Conservation (phyloP, 64 coral and sea anemone species). For the Dendronephthya gigantea region DNA sequence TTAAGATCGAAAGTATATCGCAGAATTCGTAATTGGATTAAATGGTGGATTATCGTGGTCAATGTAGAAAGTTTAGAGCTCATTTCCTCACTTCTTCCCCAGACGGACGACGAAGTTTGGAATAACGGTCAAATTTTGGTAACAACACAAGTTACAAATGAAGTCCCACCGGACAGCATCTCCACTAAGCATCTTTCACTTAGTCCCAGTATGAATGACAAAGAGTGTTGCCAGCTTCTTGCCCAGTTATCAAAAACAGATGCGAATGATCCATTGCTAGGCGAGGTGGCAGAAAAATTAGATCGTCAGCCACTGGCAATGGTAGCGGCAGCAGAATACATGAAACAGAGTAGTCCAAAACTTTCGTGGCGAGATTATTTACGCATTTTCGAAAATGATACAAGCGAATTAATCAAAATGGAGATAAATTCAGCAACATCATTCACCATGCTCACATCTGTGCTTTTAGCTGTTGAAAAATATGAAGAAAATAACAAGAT, state of each 20-base stretch:
- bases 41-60: neutral
- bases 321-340: neutral
- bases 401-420: slow-evolving; percentile 26
- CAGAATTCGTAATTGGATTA: neutral
- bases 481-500: neutral
- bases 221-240: neutral
- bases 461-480: slow-evolving; percentile 29
- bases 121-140: too few species aligned
- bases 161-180: neutral
- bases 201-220: too few species aligned
- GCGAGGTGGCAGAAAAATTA: neutral
- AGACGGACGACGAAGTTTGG: neutral
- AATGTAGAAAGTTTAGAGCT: slow-evolving; percentile 4
- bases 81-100: neutral
- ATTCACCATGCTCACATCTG: slow-evolving; percentile 29
- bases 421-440: slow-evolving; percentile 15
- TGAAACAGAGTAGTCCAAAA: neutral
- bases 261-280: neutral
- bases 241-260: neutral
- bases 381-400: neutral
- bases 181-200: neutral
- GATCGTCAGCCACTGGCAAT: neutral
- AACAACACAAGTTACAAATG: slow-evolving; percentile 8
- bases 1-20: neutral
- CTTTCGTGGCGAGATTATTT: slow-evolving; percentile 34